phyloP scores from a whole-genome alignment of 2,113 vertebrate genomes.

The Mirza zaza region DNA sequence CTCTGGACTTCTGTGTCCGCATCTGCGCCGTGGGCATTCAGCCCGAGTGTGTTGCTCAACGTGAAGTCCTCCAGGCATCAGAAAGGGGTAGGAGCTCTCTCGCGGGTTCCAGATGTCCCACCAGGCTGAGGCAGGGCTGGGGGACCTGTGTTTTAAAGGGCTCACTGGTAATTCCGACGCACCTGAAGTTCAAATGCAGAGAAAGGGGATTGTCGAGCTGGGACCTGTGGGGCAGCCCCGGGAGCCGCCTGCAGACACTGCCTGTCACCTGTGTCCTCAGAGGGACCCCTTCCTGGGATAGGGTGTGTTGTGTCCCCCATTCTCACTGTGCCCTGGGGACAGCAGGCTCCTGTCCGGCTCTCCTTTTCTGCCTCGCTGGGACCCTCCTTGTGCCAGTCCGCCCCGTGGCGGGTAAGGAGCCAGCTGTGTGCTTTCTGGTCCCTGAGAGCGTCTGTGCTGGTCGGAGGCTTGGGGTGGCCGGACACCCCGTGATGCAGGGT shows the following conservation, averaged over 20 bases:
- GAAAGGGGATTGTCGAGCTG: fast-evolving
- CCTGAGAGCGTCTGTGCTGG: neutral
- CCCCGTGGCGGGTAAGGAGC: fast-evolving
- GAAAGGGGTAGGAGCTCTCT: fast-evolving
- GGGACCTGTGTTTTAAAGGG: neutral
- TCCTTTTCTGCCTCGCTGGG: neutral
- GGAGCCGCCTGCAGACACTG: neutral
- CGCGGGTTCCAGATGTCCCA: neutral
- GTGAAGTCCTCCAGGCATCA: neutral
- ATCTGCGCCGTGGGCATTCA: fast-evolving
- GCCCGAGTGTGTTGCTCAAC: neutral
- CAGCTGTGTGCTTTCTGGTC: neutral
- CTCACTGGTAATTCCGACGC: fast-evolving
- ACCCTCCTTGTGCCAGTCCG: neutral
- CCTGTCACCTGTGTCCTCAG: neutral
- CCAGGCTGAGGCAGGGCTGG: fast-evolving
- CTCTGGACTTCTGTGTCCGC: neutral
- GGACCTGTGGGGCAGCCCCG: neutral
- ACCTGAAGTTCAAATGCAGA: neutral
- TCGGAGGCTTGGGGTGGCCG: neutral
- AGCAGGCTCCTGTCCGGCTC: fast-evolving
- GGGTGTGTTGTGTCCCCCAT: neutral
- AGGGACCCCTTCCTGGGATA: neutral
- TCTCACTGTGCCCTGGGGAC: neutral
- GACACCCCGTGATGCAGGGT: neutral